phyloP scores from a whole-genome alignment of 35 echinoderm and acorn worm species.

The Acanthaster planci region DNA sequence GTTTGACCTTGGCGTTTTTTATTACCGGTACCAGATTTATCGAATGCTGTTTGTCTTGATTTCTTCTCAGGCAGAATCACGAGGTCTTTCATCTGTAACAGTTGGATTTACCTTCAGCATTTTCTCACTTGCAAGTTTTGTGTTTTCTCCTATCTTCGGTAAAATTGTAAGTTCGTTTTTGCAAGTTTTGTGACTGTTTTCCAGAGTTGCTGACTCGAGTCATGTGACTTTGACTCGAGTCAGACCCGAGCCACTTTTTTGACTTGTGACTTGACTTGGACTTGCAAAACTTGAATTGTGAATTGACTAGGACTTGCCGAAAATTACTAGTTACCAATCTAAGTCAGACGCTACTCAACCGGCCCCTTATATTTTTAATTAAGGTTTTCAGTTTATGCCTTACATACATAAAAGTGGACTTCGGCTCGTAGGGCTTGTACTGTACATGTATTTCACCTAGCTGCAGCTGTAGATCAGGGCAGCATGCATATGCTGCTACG shows the following conservation, averaged over 20 bases:
- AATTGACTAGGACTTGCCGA: no score
- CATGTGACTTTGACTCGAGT: no score
- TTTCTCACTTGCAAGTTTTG: constrained; percentile 52
- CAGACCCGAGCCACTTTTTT: neutral
- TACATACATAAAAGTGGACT: no score
- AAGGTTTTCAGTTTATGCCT: no score
- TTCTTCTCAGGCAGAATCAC: constrained; percentile 55
- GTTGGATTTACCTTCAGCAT: constrained; percentile 69
- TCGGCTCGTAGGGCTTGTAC: no score
- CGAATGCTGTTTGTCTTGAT: neutral
- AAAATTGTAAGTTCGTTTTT: constrained; percentile 68
- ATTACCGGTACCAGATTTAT: neutral
- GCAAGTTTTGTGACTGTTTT: neutral
- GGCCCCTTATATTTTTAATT: neutral
- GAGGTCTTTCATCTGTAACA: constrained; percentile 40
- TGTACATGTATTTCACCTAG: no score
- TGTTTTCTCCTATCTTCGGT: constrained; percentile 68
- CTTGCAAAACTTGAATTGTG: no score
- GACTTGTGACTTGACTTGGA: no score
- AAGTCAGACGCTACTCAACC: neutral
- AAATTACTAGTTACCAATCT: no score
- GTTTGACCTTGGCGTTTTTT: neutral
- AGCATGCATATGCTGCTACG: no score
- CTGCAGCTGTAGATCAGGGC: no score
- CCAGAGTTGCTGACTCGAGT: no score